Base-by-base conservation (phyloP, 2,797 vertebrate genomes). In the Microctenopoma lineatum region DNA sequence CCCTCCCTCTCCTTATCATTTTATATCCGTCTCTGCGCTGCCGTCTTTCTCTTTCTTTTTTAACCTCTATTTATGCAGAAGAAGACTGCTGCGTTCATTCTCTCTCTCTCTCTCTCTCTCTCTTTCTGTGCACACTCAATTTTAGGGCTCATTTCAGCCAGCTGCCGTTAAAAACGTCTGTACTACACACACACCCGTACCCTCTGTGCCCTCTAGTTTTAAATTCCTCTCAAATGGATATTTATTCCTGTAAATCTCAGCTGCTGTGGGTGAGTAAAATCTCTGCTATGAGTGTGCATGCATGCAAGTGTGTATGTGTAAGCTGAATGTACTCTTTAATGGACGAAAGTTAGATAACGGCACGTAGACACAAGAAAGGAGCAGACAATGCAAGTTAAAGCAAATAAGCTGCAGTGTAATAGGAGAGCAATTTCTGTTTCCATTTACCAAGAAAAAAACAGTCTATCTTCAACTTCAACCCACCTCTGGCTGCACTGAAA, bases 141-240 rank as follows among this genome's bases (percentile, higher is more conserved):
- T 90, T 90, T 87, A 90, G 86, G 88, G 67, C 85, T 88, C 86
- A 90, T 90, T 90, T 90, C 83, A 88, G 77, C 83, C 86, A 84
- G 80, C 83, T 84, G 88, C 76, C 54, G 29, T 77, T 71, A 71
- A 77, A 66, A 68, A 14, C 1, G 52, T 2, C 29, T 41, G 38
- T 18, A 41, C 41, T 50, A 44, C 52, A 41, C n/a, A 27, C 55
- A 69, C 52, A 67, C 48, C 46, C 44, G 41, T 53, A 13, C 4
- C 25, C 32, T 62, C 2, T 61, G n/a, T 52, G 72, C 62, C 61
- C 70, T 79, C 73, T 39, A 66, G 53, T 66, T 81, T 75, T 34
- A 70, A 81, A 77, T 77, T 75, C 73, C 78, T 73, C 58, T 63
- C 36, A 70, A 85, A 75, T 66, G 59, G 73, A 77, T 66, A 76